Evolutionary conservation across 2,797 vertebrate species (phyloP), one percentile per base, ranked within the genome.

Genomic region (Scarus forsteni): DNA sequence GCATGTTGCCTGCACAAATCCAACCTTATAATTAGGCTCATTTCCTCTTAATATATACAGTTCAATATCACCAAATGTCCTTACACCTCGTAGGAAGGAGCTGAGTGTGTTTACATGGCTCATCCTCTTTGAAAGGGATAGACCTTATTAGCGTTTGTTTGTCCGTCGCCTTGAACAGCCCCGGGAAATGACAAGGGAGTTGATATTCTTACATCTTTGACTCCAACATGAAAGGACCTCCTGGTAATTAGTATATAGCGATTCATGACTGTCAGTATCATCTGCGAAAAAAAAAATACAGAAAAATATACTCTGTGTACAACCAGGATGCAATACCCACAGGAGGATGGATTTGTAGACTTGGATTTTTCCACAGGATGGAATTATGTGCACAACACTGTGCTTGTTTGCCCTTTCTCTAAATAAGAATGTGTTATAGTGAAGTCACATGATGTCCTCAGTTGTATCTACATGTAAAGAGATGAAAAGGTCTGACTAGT

Each of bases 141-240:
- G 73, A 73, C 86, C 91, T 92, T 92, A 93, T 94, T 94, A 94
- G 91, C 12, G 77, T 91, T 91, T 95, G 93, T 94, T 94, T 94
- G 93, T 95, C 94, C 93, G 89, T 85, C 81, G 84, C 85, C 85
- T 92, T 92, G 86, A 84, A 93, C 85, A 91, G 81, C 27, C 74
- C 78, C 68, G 53, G 77, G 85, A 93, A 94, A 94, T 93, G 92
- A 94, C 94, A 92, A 84, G 92, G 93, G 93, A 94, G 85, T 94
- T 93, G 59, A 88, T 92, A 91, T 92, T 84, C 74, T 75, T 77
- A 88, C 90, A 90, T 94, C 92, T 95, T 91, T 92, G 88, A 92
- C 89, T 76, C 8, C 48, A 88, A 94, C 92, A 94, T 95, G 92
- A 95, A 95, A 95, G 90, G 81, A 86, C 66, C 61, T 64, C 70